Evolutionary conservation across 2,113 vertebrate genomes (phyloP), one percentile per base, ranked within the genome.

Genomic region (Perccottus glenii): DNA sequence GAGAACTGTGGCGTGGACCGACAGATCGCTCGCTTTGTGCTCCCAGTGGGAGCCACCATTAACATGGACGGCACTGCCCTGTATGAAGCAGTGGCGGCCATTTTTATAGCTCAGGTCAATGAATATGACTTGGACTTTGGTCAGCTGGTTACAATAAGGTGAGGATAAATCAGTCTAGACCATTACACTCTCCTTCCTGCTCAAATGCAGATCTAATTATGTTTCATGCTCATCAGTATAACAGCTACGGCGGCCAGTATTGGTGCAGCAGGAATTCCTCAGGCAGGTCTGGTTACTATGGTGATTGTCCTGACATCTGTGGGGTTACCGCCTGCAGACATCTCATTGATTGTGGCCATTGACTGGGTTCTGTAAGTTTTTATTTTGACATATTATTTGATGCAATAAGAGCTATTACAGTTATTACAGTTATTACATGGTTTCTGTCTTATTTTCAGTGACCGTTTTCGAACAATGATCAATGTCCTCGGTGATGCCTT

Each of bases 31-130:
- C 93, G 95, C 0, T 95, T 96, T 0, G 95, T 96, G 49, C 89
- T 96, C 10, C 95, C 95, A 0, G 94, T 96, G 0, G 95, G 95
- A 2, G 95, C 95, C 3, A 96, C 95, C 69, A 96, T 96, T 82
- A 96, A 96, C 85, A 96, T 96, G 95, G 95, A 96, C 0, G 95
- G 95, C 45, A 96, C 95, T 0, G 95, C 95, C 0, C 89, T 96
- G 12, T 96, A 96, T 0, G 94, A 96, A 68, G 95, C 95, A 0
- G 94, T 96, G 0, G 95, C 95, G 1, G 93, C 95, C 35, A 95
- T 96, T 81, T 96, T 96, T 16, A 96, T 95, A 0, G 95, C 95
- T 27, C 95, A 96, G 80, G 94, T 96, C 82, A 96, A 96, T 0
- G 94, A 96, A 6, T 94, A 95, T 0, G 94, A 96, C 40, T 74